Percentiles rank a stretch among this genome's conserved stretches.
phyloP scores from a whole-genome alignment of 2,113 vertebrate genomes.

The Paramisgurnus dabryanus region DNA sequence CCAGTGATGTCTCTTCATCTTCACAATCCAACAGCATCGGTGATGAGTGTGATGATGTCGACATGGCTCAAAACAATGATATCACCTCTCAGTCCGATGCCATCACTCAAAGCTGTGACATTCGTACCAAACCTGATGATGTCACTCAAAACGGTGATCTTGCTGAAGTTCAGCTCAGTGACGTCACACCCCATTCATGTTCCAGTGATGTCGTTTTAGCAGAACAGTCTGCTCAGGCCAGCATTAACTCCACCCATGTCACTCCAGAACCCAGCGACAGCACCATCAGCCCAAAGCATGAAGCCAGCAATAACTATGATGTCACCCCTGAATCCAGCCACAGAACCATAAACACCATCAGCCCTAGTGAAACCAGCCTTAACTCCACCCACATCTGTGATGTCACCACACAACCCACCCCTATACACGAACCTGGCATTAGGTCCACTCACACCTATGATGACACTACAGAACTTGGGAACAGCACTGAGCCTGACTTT shows the following conservation, averaged over 20 bases:
- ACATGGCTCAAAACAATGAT: background rate
- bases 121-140: background rate
- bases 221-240: background rate
- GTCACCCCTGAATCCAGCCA: background rate
- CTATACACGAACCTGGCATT: background rate
- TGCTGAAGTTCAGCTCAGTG: background rate
- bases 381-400: background rate
- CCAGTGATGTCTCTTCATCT: constrained; percentile 13
- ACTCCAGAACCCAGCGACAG: background rate
- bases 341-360: background rate
- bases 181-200: background rate
- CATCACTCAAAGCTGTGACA: constrained; percentile 26
- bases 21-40: background rate
- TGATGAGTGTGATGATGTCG: background rate
- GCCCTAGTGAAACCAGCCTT: background rate
- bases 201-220: background rate
- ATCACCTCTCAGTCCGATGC: constrained; percentile 19
- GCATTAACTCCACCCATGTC: background rate
- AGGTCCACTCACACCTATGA: background rate
- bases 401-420: background rate
- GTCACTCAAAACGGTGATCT: constrained; percentile 14
- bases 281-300: background rate
- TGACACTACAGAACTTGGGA: background rate
- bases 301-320: background rate
- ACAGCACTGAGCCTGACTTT: background rate